Evolutionary conservation across 2,113 vertebrate genomes (phyloP), one percentile per base, ranked within the genome.

Genomic region (Columbina picui): DNA sequence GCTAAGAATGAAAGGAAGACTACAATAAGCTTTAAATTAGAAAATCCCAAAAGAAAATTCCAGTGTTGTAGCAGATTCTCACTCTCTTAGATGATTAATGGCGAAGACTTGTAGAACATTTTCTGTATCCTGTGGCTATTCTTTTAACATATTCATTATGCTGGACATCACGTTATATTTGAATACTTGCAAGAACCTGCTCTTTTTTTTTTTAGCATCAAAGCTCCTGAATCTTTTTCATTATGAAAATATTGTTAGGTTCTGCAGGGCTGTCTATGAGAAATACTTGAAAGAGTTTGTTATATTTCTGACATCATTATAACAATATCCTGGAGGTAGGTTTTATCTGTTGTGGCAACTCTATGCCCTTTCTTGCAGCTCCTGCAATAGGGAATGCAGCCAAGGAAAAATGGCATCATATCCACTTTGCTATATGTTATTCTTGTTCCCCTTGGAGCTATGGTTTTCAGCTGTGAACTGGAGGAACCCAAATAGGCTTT

Each of bases 61-160:
- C 60, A 56, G 14, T 47, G 29, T 67, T 65, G 89, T 76, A 93
- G 34, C 59, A 90, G 92, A 94, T 88, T 92, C 34, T 90, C 6
- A 43, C 61, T 93, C 34, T 93, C 45, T 80, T 61, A 84, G 91
- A 96, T 90, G 85, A 94, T 90, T 94, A 96, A 96, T 90, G 67
- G 61, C 87, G n/a, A 50, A 91, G 50, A 73, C 43, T 88, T 92
- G 89, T 84, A 94, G 71, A 88, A 95, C 82, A 88, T 77, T 95
- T 92, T 93, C 78, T 88, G 75, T 93, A 47, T 86, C 92, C 83
- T 86, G 34, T 92, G 79, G 88, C 94, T 92, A 88, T 81, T 86
- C 68, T 59, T 94, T 95, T 94, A 92, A 76, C 64, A 71, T 90
- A 84, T 68, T 96, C 76, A 81, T 96, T 97, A 94, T 64, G 67